Percentiles rank a stretch among this genome's conserved stretches.
phyloP scores from a whole-genome alignment of 2,888 invertebrate species.

The Lepidochrysops patricia region DNA sequence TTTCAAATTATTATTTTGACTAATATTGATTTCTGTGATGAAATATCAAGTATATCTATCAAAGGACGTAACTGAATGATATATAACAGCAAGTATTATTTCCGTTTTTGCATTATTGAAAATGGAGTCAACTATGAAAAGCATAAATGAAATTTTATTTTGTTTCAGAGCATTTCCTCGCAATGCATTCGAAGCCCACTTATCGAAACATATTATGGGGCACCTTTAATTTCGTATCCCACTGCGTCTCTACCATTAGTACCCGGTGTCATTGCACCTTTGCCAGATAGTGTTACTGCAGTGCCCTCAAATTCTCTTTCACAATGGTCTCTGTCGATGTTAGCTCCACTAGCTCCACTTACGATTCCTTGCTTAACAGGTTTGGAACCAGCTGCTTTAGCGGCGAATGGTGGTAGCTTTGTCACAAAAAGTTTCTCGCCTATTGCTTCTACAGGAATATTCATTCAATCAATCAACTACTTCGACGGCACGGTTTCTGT shows the following conservation, averaged over 20 bases:
- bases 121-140: not conserved
- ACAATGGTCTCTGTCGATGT: not conserved
- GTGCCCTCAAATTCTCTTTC: not conserved
- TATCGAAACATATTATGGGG: not conserved
- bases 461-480: constrained; percentile 15
- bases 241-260: not conserved
- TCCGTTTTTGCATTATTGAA: not conserved
- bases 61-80: not conserved
- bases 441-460: constrained; percentile 23
- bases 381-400: constrained; percentile 13
- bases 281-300: not conserved
- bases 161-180: constrained; percentile 7
- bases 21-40: too few relatives aligned
- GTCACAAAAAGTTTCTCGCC: constrained; percentile 23
- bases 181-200: not conserved
- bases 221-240: not conserved
- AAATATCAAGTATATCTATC: not conserved
- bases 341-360: not conserved
- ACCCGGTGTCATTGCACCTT: not conserved
- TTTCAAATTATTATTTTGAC: too few relatives aligned
- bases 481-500: constrained; percentile 17
- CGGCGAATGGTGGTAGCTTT: constrained; percentile 20
- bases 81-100: not conserved
- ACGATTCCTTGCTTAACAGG: not conserved
- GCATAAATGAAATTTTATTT: not conserved